Percentiles rank a stretch among this genome's conserved stretches.
These are phyloP conservation scores for Thymelicus sylvestris DNA, from an alignment of 2,888 invertebrate genomes.

Conservation along the genomic window DNA sequence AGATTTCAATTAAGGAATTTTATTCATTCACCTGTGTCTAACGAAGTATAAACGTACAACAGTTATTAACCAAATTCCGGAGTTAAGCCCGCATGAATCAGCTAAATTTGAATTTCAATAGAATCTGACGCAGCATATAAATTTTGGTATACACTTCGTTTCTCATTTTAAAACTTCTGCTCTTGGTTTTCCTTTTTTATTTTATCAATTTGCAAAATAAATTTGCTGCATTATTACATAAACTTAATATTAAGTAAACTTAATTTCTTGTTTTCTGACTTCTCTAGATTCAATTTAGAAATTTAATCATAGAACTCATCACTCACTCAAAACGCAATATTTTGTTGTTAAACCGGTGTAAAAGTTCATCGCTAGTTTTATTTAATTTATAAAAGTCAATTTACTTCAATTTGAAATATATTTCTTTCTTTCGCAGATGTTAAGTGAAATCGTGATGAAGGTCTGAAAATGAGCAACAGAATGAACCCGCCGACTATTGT, in stretches of 20 bases:
- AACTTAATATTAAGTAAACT: background rate
- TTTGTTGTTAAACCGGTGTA: background rate
- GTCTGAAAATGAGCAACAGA: constrained; percentile 46
- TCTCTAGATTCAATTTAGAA: background rate
- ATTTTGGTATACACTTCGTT: constrained; percentile 2
- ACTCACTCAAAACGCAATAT: background rate
- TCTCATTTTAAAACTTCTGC: background rate
- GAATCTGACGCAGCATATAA: constrained; percentile 15
- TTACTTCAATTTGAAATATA: background rate
- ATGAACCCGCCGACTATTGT: constrained; percentile 58
- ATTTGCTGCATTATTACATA: background rate
- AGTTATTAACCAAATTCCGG: constrained; percentile 22
- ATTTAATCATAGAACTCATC: background rate
- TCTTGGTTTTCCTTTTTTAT: background rate
- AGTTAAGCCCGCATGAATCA: constrained; percentile 27
- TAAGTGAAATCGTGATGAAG: constrained; percentile 39
- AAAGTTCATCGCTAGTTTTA: constrained; percentile 2
- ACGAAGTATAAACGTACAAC: background rate
- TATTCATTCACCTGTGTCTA: constrained; percentile 2
- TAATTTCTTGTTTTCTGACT: background rate
- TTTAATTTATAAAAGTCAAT: background rate
- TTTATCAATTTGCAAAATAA: too few relatives aligned
- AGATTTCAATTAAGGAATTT: too few relatives aligned
- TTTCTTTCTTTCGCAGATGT: constrained; percentile 64
- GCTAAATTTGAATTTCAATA: constrained; percentile 30